phyloP scores from a whole-genome alignment of 2,797 vertebrate species.

The Propithecus deckenii region DNA sequence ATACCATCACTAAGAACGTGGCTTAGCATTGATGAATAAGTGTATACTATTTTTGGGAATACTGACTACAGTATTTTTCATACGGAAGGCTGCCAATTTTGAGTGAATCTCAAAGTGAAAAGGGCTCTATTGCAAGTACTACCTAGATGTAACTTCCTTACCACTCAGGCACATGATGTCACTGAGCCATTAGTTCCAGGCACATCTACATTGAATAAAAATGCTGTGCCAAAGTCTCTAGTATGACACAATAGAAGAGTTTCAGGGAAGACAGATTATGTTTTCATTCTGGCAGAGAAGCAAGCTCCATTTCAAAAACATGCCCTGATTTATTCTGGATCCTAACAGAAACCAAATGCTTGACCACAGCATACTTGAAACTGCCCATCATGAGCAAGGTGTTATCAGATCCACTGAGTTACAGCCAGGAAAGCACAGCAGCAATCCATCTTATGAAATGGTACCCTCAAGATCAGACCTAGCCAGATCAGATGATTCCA shows the following conservation, averaged over 20 bases:
- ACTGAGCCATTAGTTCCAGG: background rate
- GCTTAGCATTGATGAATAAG: background rate
- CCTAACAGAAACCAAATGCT: background rate
- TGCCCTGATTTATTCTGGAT: background rate
- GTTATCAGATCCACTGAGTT: background rate
- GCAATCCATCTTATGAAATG: background rate
- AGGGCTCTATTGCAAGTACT: background rate
- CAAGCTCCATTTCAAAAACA: background rate
- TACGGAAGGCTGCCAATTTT: background rate
- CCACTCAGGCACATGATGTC: background rate
- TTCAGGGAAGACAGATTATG: background rate
- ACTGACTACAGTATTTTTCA: background rate
- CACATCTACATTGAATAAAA: background rate
- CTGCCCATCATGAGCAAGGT: background rate
- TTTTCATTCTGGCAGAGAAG: background rate
- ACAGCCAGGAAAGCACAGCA: background rate
- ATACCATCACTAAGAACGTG: background rate
- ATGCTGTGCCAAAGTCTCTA: background rate
- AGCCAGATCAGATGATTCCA: background rate
- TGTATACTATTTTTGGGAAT: accelerated
- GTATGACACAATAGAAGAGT: background rate
- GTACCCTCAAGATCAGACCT: background rate
- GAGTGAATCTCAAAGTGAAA: background rate
- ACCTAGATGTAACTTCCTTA: background rate
- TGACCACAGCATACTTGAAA: background rate